Evolutionary conservation across 2,888 invertebrate species (phyloP), one percentile per base, ranked within the genome.

Genomic region (Drosophila cracens): DNA sequence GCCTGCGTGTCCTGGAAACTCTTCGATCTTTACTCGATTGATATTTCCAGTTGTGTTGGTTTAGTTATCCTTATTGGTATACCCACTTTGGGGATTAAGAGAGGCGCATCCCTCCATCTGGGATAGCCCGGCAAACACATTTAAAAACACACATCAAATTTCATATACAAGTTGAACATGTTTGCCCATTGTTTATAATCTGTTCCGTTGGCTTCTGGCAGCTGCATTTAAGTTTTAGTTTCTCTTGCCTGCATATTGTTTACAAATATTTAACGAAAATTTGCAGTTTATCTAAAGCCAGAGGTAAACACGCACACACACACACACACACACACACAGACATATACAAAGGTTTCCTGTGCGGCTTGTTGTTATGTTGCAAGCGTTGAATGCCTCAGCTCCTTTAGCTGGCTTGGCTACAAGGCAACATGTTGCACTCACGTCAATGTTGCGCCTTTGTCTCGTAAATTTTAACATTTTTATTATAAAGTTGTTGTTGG

Each of bases 381-480:
- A 49, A 36, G 65, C 51, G 53, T 66, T 65, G 48, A 38, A 40
- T 29, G 51, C 51, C 49, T 38, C 51, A 18, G 54, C 52, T 57
- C 48, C 54, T 62, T 58, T 63, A 46, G 40, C 68, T 64, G 66
- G 34, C 27, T 46, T 58, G 54, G 36, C 63, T 61, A 60, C 52
- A 29, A 57, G 69, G 75, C 84, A 82, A 84, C 88, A 87, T 81
- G 86, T 86, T 79, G 82, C 68, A 46, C 70, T 56, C 79, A 74
- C 82, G 84, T 84, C 84, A 88, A 73, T 81, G 74, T 86, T 86
- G 72, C 79, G 84, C 84, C 83, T 84, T 84, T 88, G 84, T 83
- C 87, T 88, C 89, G 79, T 83, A 88, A 81, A 86, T 84, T 77
- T 81, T 43, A 81, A 88, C 84, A 86, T 79, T 88, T 83, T 86